phyloP scores from a whole-genome alignment of 2,888 invertebrate genomes.

The Augochlorella aurata region DNA sequence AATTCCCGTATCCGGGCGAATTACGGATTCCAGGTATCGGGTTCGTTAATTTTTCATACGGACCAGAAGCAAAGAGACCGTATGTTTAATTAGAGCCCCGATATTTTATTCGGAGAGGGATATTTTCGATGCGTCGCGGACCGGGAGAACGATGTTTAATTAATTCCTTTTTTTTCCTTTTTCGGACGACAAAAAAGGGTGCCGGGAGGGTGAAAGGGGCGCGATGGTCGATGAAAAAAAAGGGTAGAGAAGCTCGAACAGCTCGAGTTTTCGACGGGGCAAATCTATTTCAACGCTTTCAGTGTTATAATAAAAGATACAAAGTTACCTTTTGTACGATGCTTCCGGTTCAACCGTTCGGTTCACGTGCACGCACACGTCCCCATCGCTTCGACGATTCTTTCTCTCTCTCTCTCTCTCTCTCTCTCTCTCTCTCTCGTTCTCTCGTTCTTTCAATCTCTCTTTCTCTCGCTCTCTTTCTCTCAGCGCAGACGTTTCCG shows the following conservation, averaged over 20 bases:
- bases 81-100: slow-evolving; percentile 24
- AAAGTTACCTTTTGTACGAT: slow-evolving; percentile 59
- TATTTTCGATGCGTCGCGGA: background rate
- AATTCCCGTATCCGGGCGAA: background rate
- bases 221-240: background rate
- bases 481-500: background rate
- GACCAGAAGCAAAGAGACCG: background rate
- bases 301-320: slow-evolving; percentile 65
- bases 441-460: slow-evolving; percentile 1
- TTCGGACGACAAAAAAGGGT: background rate
- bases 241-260: background rate
- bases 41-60: slow-evolving; percentile 24
- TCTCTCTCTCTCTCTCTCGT: no score
- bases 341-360: slow-evolving; percentile 22
- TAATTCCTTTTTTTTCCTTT: background rate
- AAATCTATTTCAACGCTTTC: slow-evolving; percentile 57
- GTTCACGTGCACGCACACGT: slow-evolving; percentile 20
- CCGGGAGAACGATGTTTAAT: slow-evolving; percentile 3
- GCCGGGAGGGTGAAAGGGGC: background rate
- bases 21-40: background rate
- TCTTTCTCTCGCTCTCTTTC: background rate
- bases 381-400: slow-evolving; percentile 2
- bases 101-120: slow-evolving; percentile 8
- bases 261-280: slow-evolving; percentile 42
- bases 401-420: background rate